Percentiles rank a stretch among this genome's conserved stretches.
Evolutionary conservation across 2,797 vertebrate genomes (phyloP).

Genomic region (Champsocephalus esox): DNA sequence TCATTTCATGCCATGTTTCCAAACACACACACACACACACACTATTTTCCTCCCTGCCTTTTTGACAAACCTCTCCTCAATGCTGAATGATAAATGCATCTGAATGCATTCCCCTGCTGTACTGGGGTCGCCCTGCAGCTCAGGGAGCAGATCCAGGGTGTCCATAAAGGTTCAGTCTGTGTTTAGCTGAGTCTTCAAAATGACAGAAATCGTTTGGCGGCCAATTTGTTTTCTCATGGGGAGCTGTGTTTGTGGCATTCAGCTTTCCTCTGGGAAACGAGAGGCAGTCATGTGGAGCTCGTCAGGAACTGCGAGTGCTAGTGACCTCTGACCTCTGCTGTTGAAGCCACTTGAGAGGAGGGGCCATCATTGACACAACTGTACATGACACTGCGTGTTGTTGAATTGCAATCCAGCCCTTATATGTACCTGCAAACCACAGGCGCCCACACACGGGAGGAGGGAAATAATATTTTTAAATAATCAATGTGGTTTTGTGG

Average conservation of each 20-base stretch:
- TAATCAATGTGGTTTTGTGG: conserved; percentile 3
- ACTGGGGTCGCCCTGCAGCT: conserved; percentile 56
- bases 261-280: conserved; percentile 66
- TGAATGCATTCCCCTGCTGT: conserved; percentile 47
- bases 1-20: conserved; percentile 79
- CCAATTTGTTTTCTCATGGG: conserved; percentile 75
- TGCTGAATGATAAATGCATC: conserved; percentile 71
- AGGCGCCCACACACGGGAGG: background rate
- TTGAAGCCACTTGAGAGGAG: conserved; percentile 41
- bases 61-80: conserved; percentile 51
- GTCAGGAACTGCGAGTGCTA: conserved; percentile 58
- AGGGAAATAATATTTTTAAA: background rate
- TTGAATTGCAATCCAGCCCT: conserved; percentile 4
- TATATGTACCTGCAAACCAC: conserved; percentile 9
- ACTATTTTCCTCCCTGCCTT: conserved; percentile 9
- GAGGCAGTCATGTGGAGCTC: conserved; percentile 70
- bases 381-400: conserved; percentile 6
- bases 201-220: conserved; percentile 70
- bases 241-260: conserved; percentile 64
- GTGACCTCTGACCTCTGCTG: conserved; percentile 63
- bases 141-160: conserved; percentile 44
- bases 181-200: conserved; percentile 71
- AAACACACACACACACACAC: conserved; percentile 46
- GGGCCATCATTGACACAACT: conserved; percentile 1
- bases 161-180: conserved; percentile 66